phyloP scores from a whole-genome alignment of 2,797 vertebrate species.

The Margarornis squamiger region DNA sequence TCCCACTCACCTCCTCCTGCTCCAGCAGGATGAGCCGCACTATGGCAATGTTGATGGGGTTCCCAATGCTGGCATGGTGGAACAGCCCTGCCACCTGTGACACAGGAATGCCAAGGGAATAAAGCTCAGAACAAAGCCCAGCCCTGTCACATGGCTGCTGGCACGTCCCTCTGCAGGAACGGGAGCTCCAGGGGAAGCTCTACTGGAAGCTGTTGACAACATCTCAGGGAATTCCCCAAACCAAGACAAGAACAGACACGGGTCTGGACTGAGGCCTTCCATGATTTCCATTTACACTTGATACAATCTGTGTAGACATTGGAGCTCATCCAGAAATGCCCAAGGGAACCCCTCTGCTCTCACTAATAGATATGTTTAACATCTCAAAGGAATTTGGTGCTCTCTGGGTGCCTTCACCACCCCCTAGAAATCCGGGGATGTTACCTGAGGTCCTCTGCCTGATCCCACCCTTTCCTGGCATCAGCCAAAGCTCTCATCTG shows the following conservation, averaged over 20 bases:
- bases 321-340: neutral
- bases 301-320: neutral
- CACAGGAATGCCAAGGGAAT: neutral
- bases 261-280: neutral
- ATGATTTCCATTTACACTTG: neutral
- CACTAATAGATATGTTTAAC: neutral
- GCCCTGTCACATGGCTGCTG: neutral
- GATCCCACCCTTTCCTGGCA: neutral
- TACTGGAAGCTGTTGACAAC: neutral
- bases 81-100: conserved; percentile 93
- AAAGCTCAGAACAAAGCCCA: neutral
- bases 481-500: neutral
- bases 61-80: conserved; percentile 93
- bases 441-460: neutral
- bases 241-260: neutral
- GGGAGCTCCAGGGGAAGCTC: neutral
- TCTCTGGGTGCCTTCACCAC: neutral
- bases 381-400: neutral
- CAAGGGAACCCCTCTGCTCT: neutral
- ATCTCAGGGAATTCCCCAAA: neutral
- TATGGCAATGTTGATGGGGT: conserved; percentile 91
- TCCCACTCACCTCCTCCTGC: conserved; percentile 87
- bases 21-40: conserved; percentile 93
- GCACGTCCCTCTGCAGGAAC: neutral
- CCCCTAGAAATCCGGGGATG: neutral